A percentile compares a stretch with the other conserved stretches of the same genome.
These are phyloP conservation scores for Athalia circularis DNA, from an alignment of 2,888 invertebrate genomes.

Conservation along the genomic window DNA sequence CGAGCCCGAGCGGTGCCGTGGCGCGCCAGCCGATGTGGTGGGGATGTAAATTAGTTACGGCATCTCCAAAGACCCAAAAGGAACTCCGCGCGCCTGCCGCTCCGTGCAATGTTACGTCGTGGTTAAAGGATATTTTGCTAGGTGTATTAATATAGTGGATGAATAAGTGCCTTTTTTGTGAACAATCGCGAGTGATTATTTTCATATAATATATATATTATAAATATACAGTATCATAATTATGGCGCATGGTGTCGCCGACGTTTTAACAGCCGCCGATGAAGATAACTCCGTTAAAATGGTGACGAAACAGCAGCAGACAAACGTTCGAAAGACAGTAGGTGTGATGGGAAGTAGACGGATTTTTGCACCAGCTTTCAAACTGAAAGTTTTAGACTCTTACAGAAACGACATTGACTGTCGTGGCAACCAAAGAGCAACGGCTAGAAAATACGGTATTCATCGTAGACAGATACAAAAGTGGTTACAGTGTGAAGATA, in stretches of 20 bases:
- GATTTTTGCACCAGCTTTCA: slow-evolving; percentile 92
- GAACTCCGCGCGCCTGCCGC: slow-evolving; percentile 70
- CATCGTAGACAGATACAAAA: slow-evolving; percentile 94
- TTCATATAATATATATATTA: too few relatives aligned
- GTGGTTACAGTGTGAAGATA: slow-evolving; percentile 91
- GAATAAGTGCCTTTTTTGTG: slow-evolving; percentile 50
- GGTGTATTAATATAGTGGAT: slow-evolving; percentile 44
- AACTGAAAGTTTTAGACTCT: slow-evolving; percentile 91
- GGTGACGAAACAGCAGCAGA: slow-evolving; percentile 61
- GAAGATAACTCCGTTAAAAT: slow-evolving; percentile 71
- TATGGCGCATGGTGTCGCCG: slow-evolving; percentile 79
- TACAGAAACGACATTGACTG: slow-evolving; percentile 91
- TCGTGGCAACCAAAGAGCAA: slow-evolving; percentile 92
- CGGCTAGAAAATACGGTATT: slow-evolving; percentile 92
- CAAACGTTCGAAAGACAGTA: slow-evolving; percentile 66
- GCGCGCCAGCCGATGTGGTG: slow-evolving; percentile 54
- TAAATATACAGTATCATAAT: slow-evolving; percentile 52
- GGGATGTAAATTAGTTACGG: slow-evolving; percentile 72
- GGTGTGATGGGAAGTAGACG: slow-evolving; percentile 85
- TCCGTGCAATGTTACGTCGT: slow-evolving; percentile 71
- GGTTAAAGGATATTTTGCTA: slow-evolving; percentile 60
- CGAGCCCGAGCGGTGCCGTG: slow-evolving; percentile 50
- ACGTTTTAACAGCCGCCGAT: slow-evolving; percentile 71
- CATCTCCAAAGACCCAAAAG: slow-evolving; percentile 72
- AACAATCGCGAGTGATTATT: slow-evolving; percentile 43